Percentiles rank a stretch among this genome's conserved stretches.
These are phyloP conservation scores for Drosophila emarginata DNA, from an alignment of 2,888 invertebrate genomes.

Conservation along the genomic window DNA sequence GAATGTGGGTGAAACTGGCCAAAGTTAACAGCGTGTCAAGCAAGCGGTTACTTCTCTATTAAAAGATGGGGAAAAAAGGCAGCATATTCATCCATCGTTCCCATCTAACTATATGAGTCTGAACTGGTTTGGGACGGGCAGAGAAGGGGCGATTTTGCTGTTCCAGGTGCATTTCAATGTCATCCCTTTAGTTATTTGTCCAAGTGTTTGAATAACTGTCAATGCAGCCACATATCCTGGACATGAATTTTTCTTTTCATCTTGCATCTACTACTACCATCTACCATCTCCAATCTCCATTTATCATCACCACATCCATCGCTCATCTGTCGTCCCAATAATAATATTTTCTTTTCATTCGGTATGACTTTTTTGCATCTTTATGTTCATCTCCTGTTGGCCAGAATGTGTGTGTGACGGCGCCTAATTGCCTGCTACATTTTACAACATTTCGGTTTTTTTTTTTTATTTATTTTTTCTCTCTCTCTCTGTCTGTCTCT, in stretches of 20 bases:
- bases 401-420: slow-evolving; percentile 12
- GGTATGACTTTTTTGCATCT: slow-evolving; percentile 4
- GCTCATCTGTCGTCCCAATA: slow-evolving; percentile 24
- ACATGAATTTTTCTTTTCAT: slow-evolving; percentile 28
- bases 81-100: neutral
- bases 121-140: neutral
- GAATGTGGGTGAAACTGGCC: slow-evolving; percentile 18
- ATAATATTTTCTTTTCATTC: slow-evolving; percentile 69
- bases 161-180: slow-evolving; percentile 21
- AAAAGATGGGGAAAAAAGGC: slow-evolving; percentile 18
- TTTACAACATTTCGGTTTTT: slow-evolving; percentile 53
- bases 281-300: too few relatives aligned
- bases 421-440: slow-evolving; percentile 65
- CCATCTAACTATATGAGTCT: too few relatives aligned
- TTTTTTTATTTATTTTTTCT: slow-evolving; percentile 58
- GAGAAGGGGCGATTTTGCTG: too few relatives aligned
- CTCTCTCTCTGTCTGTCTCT: slow-evolving; percentile 55
- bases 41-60: slow-evolving; percentile 54
- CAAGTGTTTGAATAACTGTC: slow-evolving; percentile 57
- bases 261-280: neutral
- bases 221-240: slow-evolving; percentile 27
- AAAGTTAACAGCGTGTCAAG: slow-evolving; percentile 61
- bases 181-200: slow-evolving; percentile 52
- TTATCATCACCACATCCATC: neutral
- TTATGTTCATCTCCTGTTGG: neutral